Conservation (phyloP, 2,113 vertebrate species). For the Neogobius melanostomus region DNA sequence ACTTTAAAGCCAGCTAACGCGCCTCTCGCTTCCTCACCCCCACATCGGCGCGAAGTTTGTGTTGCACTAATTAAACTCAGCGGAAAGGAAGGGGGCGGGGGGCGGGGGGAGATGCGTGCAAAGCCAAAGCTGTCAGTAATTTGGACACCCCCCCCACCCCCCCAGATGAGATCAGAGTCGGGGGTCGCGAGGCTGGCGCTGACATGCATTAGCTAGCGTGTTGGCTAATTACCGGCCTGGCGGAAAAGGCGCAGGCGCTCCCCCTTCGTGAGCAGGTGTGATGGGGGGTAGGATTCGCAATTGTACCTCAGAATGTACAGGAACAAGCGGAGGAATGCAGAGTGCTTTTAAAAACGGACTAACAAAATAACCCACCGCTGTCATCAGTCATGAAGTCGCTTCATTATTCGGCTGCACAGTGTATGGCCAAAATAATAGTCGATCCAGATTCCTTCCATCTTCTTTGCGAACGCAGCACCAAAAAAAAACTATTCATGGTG, state of each 20-base stretch:
- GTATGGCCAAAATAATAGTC: too few species aligned
- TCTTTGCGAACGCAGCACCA: too few species aligned
- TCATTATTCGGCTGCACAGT: too few species aligned
- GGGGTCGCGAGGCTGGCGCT: conserved; percentile 57
- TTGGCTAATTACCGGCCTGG: conserved; percentile 65
- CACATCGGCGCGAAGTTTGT: conserved; percentile 73
- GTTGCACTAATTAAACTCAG: conserved; percentile 77
- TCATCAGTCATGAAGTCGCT: too few species aligned
- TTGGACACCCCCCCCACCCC: conserved; percentile 54
- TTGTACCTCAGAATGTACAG: conserved; percentile 42
- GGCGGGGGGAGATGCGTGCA: not conserved
- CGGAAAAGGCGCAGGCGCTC: conserved; percentile 51
- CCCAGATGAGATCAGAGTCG: conserved; percentile 59
- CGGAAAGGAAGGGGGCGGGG: conserved; percentile 48
- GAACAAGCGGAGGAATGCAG: conserved; percentile 10
- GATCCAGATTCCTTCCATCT: too few species aligned
- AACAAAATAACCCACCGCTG: too few species aligned
- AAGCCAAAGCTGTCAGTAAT: conserved; percentile 68
- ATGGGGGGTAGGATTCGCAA: conserved; percentile 56
- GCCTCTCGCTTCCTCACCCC: conserved; percentile 40
- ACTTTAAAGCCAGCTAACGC: conserved; percentile 67
- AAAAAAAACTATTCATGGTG: too few species aligned
- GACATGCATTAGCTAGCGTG: conserved; percentile 63
- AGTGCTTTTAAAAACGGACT: not conserved
- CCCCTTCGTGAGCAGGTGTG: conserved; percentile 63